Evolutionary conservation across 2,797 vertebrate genomes (phyloP).

Genomic region (Odontamblyopus lacepedii): DNA sequence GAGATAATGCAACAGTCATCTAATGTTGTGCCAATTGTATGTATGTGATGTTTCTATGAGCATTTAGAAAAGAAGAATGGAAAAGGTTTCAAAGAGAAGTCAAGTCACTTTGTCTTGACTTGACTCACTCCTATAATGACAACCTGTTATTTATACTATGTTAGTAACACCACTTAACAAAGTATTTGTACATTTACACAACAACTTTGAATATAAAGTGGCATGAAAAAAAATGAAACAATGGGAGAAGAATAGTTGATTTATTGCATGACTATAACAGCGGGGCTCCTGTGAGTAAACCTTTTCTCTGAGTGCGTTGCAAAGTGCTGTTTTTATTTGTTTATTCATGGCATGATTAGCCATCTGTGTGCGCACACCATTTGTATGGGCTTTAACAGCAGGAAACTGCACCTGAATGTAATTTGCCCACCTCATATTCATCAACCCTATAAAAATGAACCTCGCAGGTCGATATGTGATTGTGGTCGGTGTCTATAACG

Average conservation of each 20-base stretch:
- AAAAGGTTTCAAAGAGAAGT: no score
- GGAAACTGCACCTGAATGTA: conserved; percentile 14
- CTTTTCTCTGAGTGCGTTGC: conserved; percentile 1
- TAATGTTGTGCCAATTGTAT: background rate
- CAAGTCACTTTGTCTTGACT: background rate
- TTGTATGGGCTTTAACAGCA: conserved; percentile 12
- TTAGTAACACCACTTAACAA: background rate
- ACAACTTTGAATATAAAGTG: background rate
- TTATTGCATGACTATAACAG: background rate
- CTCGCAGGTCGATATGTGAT: conserved; percentile 38
- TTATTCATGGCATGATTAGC: background rate
- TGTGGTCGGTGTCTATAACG: conserved; percentile 10
- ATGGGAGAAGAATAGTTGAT: conserved; percentile 4
- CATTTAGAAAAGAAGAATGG: background rate
- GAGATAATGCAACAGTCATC: no score
- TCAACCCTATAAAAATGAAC: conserved; percentile 16
- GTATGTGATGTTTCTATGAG: background rate
- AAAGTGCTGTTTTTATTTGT: conserved; percentile 4
- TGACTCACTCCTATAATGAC: background rate
- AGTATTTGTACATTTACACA: background rate
- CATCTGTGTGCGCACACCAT: background rate
- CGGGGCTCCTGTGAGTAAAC: background rate
- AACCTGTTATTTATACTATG: background rate
- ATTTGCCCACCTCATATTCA: conserved; percentile 30
- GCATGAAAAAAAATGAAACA: background rate